Conservation (phyloP, 30 jellyfish, hydroid and myxozoan species). For the Clytia hemisphaerica region DNA sequence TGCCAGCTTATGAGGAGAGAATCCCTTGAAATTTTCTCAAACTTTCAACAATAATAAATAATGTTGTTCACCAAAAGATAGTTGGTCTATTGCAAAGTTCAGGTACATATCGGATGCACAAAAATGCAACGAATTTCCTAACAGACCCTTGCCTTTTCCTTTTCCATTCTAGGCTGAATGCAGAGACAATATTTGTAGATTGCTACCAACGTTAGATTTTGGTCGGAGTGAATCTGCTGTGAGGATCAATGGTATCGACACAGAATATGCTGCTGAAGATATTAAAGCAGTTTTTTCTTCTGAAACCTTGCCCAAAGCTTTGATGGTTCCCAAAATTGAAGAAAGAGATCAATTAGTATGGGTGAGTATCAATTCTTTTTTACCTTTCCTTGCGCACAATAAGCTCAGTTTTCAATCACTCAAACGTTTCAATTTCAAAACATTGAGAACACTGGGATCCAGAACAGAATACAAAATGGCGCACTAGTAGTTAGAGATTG, state of each 20-base stretch:
- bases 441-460: not conserved
- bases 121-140: no score
- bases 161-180: conserved; percentile 68
- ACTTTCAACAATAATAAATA: no score
- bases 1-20: no score
- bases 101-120: no score
- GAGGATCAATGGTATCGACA: conserved; percentile 76
- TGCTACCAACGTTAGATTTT: conserved; percentile 37
- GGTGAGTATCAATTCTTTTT: conserved; percentile 31
- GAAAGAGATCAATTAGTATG: conserved; percentile 53
- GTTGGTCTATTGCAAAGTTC: no score
- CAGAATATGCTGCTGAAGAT: conserved; percentile 63
- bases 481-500: no score
- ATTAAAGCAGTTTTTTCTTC: conserved; percentile 46
- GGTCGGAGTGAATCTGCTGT: conserved; percentile 66
- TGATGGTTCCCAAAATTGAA: conserved; percentile 74
- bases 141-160: no score
- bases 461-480: not conserved
- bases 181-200: conserved; percentile 32
- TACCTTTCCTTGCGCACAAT: not conserved
- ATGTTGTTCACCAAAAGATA: no score
- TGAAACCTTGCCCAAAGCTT: conserved; percentile 52
- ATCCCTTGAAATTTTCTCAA: no score
- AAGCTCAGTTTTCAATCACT: not conserved
- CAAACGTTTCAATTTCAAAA: not conserved